phyloP scores from a whole-genome alignment of 2,888 invertebrate genomes.

The Steromphala cineraria region DNA sequence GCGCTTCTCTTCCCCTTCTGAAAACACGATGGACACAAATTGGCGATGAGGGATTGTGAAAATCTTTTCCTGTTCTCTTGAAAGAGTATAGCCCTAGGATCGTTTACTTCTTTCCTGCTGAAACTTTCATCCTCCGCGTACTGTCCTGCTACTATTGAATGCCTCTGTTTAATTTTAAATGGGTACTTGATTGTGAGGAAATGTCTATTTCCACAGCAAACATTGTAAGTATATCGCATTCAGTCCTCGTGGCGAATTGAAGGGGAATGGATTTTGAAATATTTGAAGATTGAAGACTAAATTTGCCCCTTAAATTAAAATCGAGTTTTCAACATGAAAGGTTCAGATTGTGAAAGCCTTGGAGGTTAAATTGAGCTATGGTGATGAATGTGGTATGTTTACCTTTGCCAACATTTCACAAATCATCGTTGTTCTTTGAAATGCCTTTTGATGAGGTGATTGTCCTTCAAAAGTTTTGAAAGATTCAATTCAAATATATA shows the following conservation, averaged over 20 bases:
- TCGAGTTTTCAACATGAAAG: too few relatives aligned
- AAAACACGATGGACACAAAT: conserved; percentile 6
- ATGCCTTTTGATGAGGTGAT: too few relatives aligned
- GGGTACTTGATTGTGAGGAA: background rate
- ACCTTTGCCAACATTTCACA: too few relatives aligned
- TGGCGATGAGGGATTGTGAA: conserved; percentile 3
- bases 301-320: too few relatives aligned
- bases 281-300: background rate
- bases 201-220: background rate
- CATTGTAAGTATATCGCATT: background rate
- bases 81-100: background rate
- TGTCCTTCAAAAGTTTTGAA: too few relatives aligned
- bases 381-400: too few relatives aligned
- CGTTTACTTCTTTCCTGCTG: background rate
- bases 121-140: background rate
- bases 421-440: too few relatives aligned
- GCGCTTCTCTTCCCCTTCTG: background rate
- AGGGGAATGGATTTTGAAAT: background rate
- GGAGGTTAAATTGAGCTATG: too few relatives aligned
- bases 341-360: too few relatives aligned
- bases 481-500: too few relatives aligned
- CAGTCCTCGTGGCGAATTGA: background rate
- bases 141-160: background rate
- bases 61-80: background rate
- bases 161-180: conserved; percentile 1